Conservation (phyloP, 2,888 invertebrate species). For the Elysia crispata region DNA sequence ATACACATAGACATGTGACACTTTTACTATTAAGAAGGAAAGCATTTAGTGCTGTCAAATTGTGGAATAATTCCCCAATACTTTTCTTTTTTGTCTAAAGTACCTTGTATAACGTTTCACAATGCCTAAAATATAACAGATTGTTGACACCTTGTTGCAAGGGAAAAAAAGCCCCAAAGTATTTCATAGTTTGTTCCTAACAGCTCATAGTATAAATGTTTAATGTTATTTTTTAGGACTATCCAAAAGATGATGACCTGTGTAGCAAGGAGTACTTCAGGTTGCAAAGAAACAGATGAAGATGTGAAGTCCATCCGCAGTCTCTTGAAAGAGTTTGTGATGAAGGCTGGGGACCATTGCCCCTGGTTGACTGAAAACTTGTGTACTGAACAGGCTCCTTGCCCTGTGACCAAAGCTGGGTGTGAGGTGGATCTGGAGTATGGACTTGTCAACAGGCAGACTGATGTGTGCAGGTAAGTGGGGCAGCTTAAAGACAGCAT, state of each 20-base stretch:
- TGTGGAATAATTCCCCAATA: too few species aligned
- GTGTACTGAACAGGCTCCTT: constrained; percentile 39
- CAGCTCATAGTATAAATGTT: too few species aligned
- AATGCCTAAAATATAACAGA: too few species aligned
- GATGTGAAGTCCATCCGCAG: constrained; percentile 34
- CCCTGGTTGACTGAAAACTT: constrained; percentile 48
- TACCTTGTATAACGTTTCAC: too few species aligned
- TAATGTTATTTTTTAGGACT: constrained; percentile 22
- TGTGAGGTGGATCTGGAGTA: constrained; percentile 48
- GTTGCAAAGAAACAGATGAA: constrained; percentile 43
- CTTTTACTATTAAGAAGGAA: too few species aligned
- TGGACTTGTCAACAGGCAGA: constrained; percentile 40
- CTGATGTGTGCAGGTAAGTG: constrained; percentile 50
- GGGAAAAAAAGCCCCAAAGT: too few species aligned
- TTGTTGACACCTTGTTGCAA: too few species aligned
- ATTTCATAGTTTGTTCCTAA: too few species aligned
- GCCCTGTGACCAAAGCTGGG: constrained; percentile 44
- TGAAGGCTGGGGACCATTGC: constrained; percentile 39
- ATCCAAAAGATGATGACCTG: constrained; percentile 50
- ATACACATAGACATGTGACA: too few species aligned
- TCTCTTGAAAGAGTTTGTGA: constrained; percentile 36
- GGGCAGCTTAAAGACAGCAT: too few species aligned
- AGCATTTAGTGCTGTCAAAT: too few species aligned
- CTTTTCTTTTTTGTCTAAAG: too few species aligned
- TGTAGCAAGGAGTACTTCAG: constrained; percentile 48